phyloP scores from a whole-genome alignment of 2,888 invertebrate genomes.

The Corbicula japonica region DNA sequence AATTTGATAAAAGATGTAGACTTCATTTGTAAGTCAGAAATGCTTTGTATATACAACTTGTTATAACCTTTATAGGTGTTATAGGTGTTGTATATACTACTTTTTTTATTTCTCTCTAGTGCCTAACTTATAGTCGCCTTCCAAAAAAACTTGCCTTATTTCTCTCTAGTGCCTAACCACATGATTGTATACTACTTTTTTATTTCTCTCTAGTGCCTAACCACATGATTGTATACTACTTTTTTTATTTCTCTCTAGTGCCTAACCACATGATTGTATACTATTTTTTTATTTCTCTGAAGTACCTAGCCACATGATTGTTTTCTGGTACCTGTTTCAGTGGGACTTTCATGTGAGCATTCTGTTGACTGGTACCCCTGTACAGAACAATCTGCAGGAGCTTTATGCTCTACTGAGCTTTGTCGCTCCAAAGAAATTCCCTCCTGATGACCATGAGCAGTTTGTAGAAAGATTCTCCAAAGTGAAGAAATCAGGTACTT shows the following conservation, averaged over 20 bases:
- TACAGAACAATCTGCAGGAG: conserved; percentile 87
- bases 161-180: neutral
- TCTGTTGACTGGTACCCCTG: conserved; percentile 87
- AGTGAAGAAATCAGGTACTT: conserved; percentile 37
- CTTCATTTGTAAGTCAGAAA: too few relatives aligned
- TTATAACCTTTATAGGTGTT: too few relatives aligned
- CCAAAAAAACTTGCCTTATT: neutral
- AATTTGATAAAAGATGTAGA: too few relatives aligned
- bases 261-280: neutral
- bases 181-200: neutral
- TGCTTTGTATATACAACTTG: too few relatives aligned
- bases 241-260: neutral
- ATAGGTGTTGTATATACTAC: too few relatives aligned
- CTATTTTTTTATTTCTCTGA: neutral
- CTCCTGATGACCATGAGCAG: conserved; percentile 73
- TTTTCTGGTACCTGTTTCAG: conserved; percentile 73
- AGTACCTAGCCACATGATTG: neutral
- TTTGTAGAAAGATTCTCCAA: conserved; percentile 77
- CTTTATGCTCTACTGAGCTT: conserved; percentile 86
- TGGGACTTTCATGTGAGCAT: conserved; percentile 79
- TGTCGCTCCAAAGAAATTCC: conserved; percentile 81
- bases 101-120: neutral
- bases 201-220: neutral
- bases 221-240: too few relatives aligned
- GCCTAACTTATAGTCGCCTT: neutral